Percentiles rank a stretch among this genome's conserved stretches.
Evolutionary conservation across 2,113 vertebrate genomes (phyloP).

Genomic region (Rynchops niger): DNA sequence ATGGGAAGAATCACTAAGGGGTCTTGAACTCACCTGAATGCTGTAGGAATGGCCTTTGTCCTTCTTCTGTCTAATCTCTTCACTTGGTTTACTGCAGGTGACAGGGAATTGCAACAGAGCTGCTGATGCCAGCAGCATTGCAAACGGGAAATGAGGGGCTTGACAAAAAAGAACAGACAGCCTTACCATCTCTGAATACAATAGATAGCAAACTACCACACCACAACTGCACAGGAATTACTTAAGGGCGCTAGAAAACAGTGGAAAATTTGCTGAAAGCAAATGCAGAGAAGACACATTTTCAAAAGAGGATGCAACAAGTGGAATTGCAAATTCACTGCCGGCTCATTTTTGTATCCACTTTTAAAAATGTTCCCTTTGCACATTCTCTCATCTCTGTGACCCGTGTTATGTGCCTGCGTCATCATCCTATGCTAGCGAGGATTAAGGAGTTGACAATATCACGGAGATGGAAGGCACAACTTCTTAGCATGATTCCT

Average conservation of each 20-base stretch:
- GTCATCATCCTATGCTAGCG: neutral
- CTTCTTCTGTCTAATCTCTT: neutral
- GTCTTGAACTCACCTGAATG: neutral
- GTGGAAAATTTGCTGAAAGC: neutral
- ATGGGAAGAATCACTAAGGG: neutral
- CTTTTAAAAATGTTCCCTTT: neutral
- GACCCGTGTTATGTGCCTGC: neutral
- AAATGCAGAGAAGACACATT: neutral
- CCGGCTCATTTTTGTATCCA: neutral
- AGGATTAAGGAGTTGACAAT: neutral
- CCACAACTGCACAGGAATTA: neutral
- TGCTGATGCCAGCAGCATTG: fast-evolving
- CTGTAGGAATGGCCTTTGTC: neutral
- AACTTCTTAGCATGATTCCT: neutral
- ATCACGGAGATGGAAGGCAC: neutral
- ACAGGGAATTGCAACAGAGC: neutral
- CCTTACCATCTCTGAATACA: neutral
- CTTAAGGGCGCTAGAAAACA: neutral
- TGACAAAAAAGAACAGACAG: neutral
- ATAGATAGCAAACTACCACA: neutral
- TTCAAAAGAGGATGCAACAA: neutral
- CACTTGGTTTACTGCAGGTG: neutral
- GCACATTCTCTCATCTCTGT: neutral
- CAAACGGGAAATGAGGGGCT: neutral
- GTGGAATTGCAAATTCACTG: neutral